Conservation (phyloP, 2,113 vertebrate genomes). For the Xenotilapia leptura region DNA sequence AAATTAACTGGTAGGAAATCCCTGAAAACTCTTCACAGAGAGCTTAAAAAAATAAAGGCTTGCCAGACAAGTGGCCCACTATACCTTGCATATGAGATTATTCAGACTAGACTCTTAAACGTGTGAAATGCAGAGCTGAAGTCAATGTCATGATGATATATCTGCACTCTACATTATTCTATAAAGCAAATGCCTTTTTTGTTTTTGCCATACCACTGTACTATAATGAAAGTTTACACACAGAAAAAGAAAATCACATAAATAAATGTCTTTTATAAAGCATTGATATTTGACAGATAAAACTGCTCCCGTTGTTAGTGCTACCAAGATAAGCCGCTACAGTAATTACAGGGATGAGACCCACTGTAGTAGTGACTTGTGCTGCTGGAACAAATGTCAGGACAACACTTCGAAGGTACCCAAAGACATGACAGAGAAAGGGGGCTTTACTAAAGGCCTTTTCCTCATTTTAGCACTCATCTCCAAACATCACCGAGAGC, state of each 20-base stretch:
- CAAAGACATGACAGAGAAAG: neutral
- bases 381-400: neutral
- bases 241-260: neutral
- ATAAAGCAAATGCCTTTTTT: neutral
- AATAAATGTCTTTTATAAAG: neutral
- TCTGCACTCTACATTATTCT: neutral
- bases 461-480: neutral
- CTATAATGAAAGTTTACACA: neutral
- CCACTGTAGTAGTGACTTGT: neutral
- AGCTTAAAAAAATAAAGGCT: neutral
- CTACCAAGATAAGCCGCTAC: neutral
- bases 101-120: neutral
- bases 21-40: neutral
- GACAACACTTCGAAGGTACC: neutral
- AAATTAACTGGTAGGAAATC: neutral
- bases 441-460: neutral
- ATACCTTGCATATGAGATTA: neutral
- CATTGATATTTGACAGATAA: neutral
- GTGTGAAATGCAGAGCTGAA: neutral
- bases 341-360: neutral
- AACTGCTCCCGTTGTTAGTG: neutral
- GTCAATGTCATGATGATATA: neutral
- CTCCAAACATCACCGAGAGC: neutral
- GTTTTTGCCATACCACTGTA: neutral
- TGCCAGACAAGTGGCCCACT: neutral